Percentiles rank a stretch among this genome's conserved stretches.
Conservation (phyloP, 2,888 invertebrate genomes). For the Unio pictorum region DNA sequence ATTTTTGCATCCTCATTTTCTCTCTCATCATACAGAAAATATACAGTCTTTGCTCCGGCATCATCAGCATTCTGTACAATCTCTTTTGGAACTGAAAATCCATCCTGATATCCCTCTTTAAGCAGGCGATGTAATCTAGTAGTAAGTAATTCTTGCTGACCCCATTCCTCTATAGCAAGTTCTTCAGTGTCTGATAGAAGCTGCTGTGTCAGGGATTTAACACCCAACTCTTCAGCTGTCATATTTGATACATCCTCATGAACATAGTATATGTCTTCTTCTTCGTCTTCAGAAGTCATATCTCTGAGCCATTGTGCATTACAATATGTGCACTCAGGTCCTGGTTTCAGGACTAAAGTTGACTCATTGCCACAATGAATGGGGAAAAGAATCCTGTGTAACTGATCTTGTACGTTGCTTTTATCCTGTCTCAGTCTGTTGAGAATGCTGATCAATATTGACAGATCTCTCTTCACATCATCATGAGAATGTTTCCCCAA, state of each 20-base stretch:
- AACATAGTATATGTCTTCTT: slow-evolving; percentile 23
- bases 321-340: slow-evolving; percentile 4
- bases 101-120: slow-evolving; percentile 61
- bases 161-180: slow-evolving; percentile 44
- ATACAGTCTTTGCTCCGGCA: slow-evolving; percentile 61
- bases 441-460: slow-evolving; percentile 12
- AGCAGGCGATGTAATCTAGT: slow-evolving; percentile 59
- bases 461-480: slow-evolving; percentile 7
- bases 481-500: neutral
- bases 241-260: slow-evolving; percentile 41
- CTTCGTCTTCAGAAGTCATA: slow-evolving; percentile 13
- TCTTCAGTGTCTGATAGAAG: slow-evolving; percentile 33
- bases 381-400: slow-evolving; percentile 5
- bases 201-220: slow-evolving; percentile 27
- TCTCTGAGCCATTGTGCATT: slow-evolving; percentile 17
- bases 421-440: slow-evolving; percentile 5
- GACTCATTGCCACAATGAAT: neutral
- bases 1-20: slow-evolving; percentile 23
- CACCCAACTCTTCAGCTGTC: slow-evolving; percentile 50
- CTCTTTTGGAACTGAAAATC: slow-evolving; percentile 64
- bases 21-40: slow-evolving; percentile 60
- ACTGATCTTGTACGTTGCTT: neutral
- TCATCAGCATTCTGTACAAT: slow-evolving; percentile 67
- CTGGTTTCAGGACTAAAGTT: too few species aligned
- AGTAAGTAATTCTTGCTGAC: slow-evolving; percentile 63